Evolutionary conservation across 2,797 vertebrate genomes (phyloP), one percentile per base, ranked within the genome.

Genomic region (Harpagifer antarcticus): DNA sequence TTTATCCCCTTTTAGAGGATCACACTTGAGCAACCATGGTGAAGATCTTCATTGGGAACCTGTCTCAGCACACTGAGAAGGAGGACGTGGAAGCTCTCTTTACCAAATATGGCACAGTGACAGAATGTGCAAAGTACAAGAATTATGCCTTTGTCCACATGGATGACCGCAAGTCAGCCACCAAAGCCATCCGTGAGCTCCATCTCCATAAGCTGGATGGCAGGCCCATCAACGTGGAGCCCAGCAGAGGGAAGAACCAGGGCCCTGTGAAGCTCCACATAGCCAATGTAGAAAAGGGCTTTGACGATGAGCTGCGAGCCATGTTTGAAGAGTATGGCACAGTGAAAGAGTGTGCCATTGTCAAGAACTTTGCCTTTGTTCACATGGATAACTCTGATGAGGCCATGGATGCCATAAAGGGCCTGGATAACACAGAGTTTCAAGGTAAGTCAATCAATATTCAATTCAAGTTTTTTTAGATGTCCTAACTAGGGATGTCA

Each of bases 41-140:
- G 76, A 96, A 96, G 83, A 95, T 96, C n/a, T 96, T 96, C 78
- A 94, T 96, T 5, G 95, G 95, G 1, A 96, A 96, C 81, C 90
- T 96, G 44, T 93, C 95, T 4, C 92, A 90, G 40, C 78, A 95
- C 57, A 89, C 95, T 0, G 88, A 90, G 33, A 94, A 91, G 45
- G 95, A 96, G 0, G 95, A 96, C 43, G 87, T 96, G 0, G 94
- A 95, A 43, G 82, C 92, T 3, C 91, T 96, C 5, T 96, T 96
- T 14, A 78, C 91, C 0, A 81, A 93, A 42, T 95, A 95, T 4
- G 95, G 95, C 74, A 89, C 90, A 0, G 94, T 96, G 37, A 95
- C 93, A 0, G 95, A 96, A 68, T 96, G 95, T 17, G 95, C 95
- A 50, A 95, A 96, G 72, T 95, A 94, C 83, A 96, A 95, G 75